Conservation (phyloP, 2,113 vertebrate species). For the Diphyllodes magnificus region DNA sequence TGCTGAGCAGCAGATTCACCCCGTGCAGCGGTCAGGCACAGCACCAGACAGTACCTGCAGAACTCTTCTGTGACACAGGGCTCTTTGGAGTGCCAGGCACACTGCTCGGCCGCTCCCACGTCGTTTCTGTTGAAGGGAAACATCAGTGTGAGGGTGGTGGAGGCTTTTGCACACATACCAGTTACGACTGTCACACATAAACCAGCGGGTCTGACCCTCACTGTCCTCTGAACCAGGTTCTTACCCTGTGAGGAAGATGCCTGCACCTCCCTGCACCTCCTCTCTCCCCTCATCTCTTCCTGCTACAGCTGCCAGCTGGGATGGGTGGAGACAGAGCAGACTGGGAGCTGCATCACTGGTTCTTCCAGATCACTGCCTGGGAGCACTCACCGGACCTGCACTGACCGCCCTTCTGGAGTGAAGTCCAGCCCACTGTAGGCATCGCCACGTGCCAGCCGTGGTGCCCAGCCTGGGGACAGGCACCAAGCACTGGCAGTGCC, state of each 20-base stretch:
- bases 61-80: conserved; percentile 82
- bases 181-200: fast-evolving
- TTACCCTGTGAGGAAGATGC: background rate
- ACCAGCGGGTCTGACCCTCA: background rate
- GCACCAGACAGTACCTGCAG: conserved; percentile 78
- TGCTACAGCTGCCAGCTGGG: background rate
- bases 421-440: background rate
- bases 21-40: background rate
- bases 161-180: background rate
- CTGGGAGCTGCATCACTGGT: background rate
- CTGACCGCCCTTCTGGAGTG: background rate
- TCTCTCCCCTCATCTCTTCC: background rate
- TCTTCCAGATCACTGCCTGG: background rate
- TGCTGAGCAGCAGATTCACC: background rate
- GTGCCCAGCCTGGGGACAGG: background rate
- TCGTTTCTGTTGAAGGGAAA: conserved; percentile 82
- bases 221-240: background rate
- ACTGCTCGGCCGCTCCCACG: conserved; percentile 91
- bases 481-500: background rate
- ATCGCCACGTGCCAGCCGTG: fast-evolving
- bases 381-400: background rate
- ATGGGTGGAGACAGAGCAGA: background rate
- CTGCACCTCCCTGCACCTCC: background rate
- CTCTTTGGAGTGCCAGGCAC: conserved; percentile 85
- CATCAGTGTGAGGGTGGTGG: background rate